Evolutionary conservation across 2,113 vertebrate genomes (phyloP).

Genomic region (Microtus montanus): DNA sequence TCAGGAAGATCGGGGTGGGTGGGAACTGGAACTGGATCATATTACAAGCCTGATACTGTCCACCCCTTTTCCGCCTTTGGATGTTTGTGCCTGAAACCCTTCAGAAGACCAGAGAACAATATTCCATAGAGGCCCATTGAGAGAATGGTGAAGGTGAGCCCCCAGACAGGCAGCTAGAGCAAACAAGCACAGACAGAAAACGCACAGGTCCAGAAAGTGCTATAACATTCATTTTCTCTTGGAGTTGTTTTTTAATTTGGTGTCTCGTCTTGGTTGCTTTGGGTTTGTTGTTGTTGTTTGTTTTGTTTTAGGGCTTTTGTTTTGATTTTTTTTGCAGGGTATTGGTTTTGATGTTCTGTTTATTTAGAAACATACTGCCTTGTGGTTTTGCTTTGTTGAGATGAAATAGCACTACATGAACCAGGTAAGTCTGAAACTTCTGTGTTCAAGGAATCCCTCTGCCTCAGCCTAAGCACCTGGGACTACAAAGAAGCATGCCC

Average conservation of each 20-base stretch:
- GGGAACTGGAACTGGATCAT: no score
- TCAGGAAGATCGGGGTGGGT: background rate
- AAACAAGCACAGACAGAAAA: background rate
- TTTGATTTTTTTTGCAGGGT: background rate
- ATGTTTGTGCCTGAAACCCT: conserved; percentile 3
- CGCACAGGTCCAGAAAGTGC: background rate
- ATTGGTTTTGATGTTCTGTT: background rate
- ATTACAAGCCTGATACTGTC: background rate
- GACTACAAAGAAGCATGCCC: background rate
- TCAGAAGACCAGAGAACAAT: background rate
- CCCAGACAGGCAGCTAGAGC: background rate
- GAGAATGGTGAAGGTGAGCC: background rate
- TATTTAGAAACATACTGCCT: background rate
- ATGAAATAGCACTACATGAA: background rate
- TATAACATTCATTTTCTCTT: background rate
- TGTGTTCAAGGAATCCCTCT: background rate
- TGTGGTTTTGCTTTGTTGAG: background rate
- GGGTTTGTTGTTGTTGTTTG: background rate
- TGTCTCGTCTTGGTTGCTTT: background rate
- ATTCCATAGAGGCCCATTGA: background rate
- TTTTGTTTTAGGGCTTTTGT: background rate
- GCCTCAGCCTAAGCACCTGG: background rate
- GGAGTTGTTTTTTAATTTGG: background rate
- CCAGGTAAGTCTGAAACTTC: background rate
- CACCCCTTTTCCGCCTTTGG: background rate